Base-by-base conservation (phyloP, 2,113 vertebrate species). In the Gobiocypris rarus region DNA sequence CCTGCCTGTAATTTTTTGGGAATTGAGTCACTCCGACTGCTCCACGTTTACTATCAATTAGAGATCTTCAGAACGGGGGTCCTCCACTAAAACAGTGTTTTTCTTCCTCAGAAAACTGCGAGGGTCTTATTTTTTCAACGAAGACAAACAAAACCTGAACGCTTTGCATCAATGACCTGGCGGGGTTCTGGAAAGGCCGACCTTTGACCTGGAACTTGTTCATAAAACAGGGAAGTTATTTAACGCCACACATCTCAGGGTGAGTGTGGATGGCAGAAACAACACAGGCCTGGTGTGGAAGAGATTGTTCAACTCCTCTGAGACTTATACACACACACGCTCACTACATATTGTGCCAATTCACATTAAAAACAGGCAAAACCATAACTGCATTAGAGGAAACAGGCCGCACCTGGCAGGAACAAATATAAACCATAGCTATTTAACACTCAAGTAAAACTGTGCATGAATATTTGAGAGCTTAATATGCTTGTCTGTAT, bases 131-230 rank as follows among this genome's bases (percentile, higher is more conserved):
- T 87, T 87, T 88, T 31, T 69, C 86, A 85, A 67, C 82, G 8
- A 83, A 81, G 63, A 87, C 79, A 87, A 89, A 89, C 83, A 88
- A 58, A 82, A 56, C 71, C 81, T 84, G 84, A 85, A 81, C 28
- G 59, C 69, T 85, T 85, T 83, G 70, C 80, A 74, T 86, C 76
- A 81, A 45, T 82, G 88, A 43, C 10, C 63, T 70, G 24, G 38
- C 31, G 41, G 81, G 83, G 54, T 70, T 41, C 69, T 67, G 56
- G 26, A 54, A 34, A 19, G 41, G 52, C 4, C 34, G 67, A 88
- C 75, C 87, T 85, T 77, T 89, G 88, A 87, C 81, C 81, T 84
- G 78, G 73, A 83, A 85, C 88, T 86, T 88, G 85, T 83, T 88
- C 88, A 75, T 84, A 86, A 88, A 89, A 81, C 31, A 65, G 50